These are phyloP conservation scores for Prionace glauca DNA, from an alignment of 2,797 vertebrate species.

Conservation along the genomic window DNA sequence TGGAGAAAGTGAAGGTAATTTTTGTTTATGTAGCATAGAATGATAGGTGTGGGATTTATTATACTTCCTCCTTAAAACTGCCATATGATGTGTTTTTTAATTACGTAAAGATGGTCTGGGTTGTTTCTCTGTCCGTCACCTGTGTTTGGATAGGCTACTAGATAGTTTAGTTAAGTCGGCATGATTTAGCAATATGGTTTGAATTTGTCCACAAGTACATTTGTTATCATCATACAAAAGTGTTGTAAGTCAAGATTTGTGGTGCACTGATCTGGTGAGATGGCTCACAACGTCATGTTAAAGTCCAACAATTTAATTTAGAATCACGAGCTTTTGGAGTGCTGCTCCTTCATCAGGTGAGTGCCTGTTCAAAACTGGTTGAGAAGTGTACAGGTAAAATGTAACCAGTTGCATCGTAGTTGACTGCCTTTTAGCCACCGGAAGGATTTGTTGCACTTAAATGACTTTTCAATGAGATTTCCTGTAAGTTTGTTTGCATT, in stretches of 20 bases:
- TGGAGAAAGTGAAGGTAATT: conserved; percentile 3
- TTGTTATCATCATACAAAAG: neutral
- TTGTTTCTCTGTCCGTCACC: neutral
- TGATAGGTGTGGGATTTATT: neutral
- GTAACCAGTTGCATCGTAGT: neutral
- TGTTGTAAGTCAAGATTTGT: neutral
- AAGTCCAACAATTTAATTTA: too few relatives aligned
- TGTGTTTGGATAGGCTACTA: neutral
- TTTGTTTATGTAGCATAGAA: neutral
- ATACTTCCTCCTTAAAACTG: neutral
- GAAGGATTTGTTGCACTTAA: too few relatives aligned
- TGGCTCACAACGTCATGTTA: too few relatives aligned
- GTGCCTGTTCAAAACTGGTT: neutral
- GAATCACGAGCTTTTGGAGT: too few relatives aligned
- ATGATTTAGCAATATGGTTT: neutral
- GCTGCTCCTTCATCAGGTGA: too few relatives aligned
- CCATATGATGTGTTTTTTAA: neutral
- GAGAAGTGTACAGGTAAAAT: neutral
- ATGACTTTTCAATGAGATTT: too few relatives aligned
- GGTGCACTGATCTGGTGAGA: neutral
- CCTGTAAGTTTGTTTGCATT: too few relatives aligned
- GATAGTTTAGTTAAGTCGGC: neutral
- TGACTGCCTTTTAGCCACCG: too few relatives aligned
- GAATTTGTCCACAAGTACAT: neutral
- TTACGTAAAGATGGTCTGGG: neutral